phyloP scores from a whole-genome alignment of 2,888 invertebrate species.

The Malachius bipustulatus region DNA sequence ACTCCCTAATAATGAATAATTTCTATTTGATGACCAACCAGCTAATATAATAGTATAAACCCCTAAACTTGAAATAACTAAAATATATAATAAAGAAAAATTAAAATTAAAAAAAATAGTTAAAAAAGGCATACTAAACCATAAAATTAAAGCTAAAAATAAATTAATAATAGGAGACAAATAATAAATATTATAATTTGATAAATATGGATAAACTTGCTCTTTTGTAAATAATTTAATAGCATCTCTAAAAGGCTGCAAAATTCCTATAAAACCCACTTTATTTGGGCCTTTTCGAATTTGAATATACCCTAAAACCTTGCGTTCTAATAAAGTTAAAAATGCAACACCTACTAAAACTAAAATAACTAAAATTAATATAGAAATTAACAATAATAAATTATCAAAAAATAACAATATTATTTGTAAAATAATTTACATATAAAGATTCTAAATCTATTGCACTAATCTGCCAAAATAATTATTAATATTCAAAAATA shows the following conservation, averaged over 20 bases:
- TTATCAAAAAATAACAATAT: too few relatives aligned
- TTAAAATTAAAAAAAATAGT: constrained; percentile 44
- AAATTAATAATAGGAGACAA: constrained; percentile 46
- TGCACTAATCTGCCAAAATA: constrained; percentile 61
- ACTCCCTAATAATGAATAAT: constrained; percentile 52
- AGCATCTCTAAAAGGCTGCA: too few relatives aligned
- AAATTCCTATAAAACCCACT: constrained; percentile 47
- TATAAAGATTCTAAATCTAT: constrained; percentile 59
- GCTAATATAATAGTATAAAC: constrained; percentile 52
- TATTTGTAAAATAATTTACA: constrained; percentile 45
- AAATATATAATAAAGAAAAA: constrained; percentile 51
- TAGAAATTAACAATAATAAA: too few relatives aligned
- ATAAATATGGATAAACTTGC: constrained; percentile 42
- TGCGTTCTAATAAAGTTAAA: constrained; percentile 61
- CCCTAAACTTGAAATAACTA: too few relatives aligned
- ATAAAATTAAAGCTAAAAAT: constrained; percentile 47
- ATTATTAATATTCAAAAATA: too few relatives aligned
- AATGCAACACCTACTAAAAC: constrained; percentile 55
- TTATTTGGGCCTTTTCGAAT: constrained; percentile 65
- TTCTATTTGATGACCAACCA: too few relatives aligned
- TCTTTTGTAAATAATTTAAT: constrained; percentile 63
- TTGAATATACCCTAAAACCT: constrained; percentile 59
- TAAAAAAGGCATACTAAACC: constrained; percentile 46
- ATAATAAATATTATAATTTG: constrained; percentile 51
- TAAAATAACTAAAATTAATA: too few relatives aligned